A percentile compares a stretch with the other conserved stretches of the same genome.
Conservation (phyloP, 2,888 invertebrate species). For the Stenchaetothrips biformis region DNA sequence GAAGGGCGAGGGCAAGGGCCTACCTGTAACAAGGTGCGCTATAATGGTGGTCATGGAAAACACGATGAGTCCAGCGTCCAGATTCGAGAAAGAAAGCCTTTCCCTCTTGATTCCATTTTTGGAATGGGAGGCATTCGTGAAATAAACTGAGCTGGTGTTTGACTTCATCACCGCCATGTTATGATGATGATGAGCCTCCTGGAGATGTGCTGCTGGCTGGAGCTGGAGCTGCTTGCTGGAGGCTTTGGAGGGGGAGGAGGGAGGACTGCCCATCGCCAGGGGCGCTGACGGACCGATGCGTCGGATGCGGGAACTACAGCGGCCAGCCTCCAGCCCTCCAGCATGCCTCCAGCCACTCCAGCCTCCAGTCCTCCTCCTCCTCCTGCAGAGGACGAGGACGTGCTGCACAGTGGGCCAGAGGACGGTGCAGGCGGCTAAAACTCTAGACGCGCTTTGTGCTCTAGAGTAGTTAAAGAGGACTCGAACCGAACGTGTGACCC, state of each 20-base stretch:
- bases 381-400: no score
- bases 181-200: background rate
- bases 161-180: slow-evolving; percentile 37
- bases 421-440: no score
- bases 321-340: background rate
- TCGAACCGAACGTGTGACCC: no score
- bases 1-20: slow-evolving; percentile 32
- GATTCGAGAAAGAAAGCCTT: slow-evolving; percentile 47
- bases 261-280: background rate
- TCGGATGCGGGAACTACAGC: slow-evolving; percentile 1
- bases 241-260: slow-evolving; percentile 28
- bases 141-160: slow-evolving; percentile 32
- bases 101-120: slow-evolving; percentile 34
- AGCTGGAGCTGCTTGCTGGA: slow-evolving; percentile 1
- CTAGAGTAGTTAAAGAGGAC: no score
- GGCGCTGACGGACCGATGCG: background rate
- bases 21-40: slow-evolving; percentile 57
- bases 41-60: slow-evolving; percentile 56
- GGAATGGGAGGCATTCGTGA: slow-evolving; percentile 24
- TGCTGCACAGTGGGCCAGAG: no score
- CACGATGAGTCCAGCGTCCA: slow-evolving; percentile 53
- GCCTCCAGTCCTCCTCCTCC: background rate
- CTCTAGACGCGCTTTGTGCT: no score
- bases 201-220: background rate
- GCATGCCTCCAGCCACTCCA: background rate